Conservation (phyloP, 2,888 invertebrate species). For the Torymus aiolomorphi region DNA sequence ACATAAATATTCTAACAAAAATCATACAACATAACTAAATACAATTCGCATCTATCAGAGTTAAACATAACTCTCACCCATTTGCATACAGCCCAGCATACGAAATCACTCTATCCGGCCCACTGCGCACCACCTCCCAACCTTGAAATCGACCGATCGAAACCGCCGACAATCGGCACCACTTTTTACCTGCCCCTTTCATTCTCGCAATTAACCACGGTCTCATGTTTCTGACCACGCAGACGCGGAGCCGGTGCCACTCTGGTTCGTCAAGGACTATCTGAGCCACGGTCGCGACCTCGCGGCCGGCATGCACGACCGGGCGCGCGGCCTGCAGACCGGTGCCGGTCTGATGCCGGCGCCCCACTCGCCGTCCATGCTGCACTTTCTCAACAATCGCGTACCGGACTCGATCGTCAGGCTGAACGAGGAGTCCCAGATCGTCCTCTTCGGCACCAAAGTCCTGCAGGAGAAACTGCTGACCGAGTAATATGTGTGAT, state of each 20-base stretch:
- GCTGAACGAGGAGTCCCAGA: slow-evolving; percentile 60
- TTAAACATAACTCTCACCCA: too few species aligned
- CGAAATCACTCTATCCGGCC: too few species aligned
- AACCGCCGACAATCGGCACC: too few species aligned
- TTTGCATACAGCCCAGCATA: too few species aligned
- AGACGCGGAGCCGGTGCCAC: slow-evolving; percentile 57
- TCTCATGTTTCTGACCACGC: too few species aligned
- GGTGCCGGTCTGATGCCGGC: slow-evolving; percentile 48
- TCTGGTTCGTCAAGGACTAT: slow-evolving; percentile 54
- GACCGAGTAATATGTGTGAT: slow-evolving; percentile 53
- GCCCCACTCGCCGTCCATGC: slow-evolving; percentile 60
- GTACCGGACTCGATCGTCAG: slow-evolving; percentile 46
- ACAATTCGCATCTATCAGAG: too few species aligned
- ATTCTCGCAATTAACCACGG: too few species aligned
- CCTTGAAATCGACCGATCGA: too few species aligned
- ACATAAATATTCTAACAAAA: too few species aligned
- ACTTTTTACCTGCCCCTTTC: too few species aligned
- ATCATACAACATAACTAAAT: too few species aligned
- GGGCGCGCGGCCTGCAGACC: slow-evolving; percentile 53
- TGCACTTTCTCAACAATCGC: slow-evolving; percentile 58
- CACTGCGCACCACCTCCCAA: too few species aligned
- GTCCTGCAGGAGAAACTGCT: slow-evolving; percentile 59
- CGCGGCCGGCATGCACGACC: slow-evolving; percentile 59
- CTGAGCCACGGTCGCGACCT: slow-evolving; percentile 60
- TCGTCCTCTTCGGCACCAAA: slow-evolving; percentile 60